A percentile compares a stretch with the other conserved stretches of the same genome.
Evolutionary conservation across 2,113 vertebrate species (phyloP).

Genomic region (Spilogale gracilis): DNA sequence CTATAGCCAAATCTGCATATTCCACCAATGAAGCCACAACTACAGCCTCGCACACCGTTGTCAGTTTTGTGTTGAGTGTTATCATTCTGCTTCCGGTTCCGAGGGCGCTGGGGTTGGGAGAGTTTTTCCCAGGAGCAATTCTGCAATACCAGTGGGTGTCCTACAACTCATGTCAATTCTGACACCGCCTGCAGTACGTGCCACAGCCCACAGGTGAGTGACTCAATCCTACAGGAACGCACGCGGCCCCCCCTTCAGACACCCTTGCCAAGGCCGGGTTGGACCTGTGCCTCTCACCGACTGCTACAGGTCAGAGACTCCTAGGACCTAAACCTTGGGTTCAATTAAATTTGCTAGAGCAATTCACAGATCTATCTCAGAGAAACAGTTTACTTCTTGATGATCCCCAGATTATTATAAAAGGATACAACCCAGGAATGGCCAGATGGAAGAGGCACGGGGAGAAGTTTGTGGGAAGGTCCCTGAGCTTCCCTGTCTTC

Average conservation of each 20-base stretch:
- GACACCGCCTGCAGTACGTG: neutral
- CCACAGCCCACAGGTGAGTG: neutral
- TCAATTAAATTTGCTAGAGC: neutral
- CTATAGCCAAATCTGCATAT: neutral
- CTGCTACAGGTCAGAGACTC: neutral
- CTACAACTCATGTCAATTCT: neutral
- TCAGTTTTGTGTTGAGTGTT: too few relatives aligned
- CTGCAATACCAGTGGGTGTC: too few relatives aligned
- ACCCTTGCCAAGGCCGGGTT: neutral
- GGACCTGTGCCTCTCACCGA: neutral
- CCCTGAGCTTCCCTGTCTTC: fast-evolving
- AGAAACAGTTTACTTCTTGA: neutral
- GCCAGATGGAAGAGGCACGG: neutral
- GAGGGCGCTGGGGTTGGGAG: neutral
- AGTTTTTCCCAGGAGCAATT: neutral
- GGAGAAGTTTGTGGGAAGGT: fast-evolving
- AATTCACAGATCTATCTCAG: neutral
- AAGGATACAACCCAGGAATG: too few relatives aligned
- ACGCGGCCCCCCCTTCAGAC: fast-evolving
- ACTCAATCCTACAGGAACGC: fast-evolving
- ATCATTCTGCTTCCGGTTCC: neutral
- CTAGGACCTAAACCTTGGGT: neutral
- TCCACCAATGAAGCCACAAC: neutral
- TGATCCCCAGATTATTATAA: neutral
- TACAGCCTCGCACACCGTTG: fast-evolving